These are phyloP conservation scores for Sebastes elongatus DNA, from an alignment of 2,797 vertebrate species.

Conservation along the genomic window DNA sequence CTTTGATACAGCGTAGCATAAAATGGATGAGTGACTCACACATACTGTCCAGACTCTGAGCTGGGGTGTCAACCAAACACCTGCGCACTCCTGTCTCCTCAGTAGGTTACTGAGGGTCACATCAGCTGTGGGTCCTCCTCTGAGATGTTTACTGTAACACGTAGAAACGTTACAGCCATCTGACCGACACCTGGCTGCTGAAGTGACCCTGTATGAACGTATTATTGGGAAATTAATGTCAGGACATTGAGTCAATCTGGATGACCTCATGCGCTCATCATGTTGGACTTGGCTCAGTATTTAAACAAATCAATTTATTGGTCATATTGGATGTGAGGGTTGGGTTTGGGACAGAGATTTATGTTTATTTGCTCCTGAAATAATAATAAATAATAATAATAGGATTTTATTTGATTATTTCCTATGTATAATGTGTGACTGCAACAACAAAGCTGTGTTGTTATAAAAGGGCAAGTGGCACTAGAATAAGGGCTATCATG, in stretches of 20 bases:
- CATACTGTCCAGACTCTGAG: constrained; percentile 12
- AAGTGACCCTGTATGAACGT: neutral
- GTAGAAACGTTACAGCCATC: neutral
- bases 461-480: neutral
- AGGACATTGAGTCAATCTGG: neutral
- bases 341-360: neutral
- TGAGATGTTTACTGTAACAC: constrained; percentile 10
- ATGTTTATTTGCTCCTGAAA: neutral
- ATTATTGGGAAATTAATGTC: neutral
- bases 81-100: constrained; percentile 21
- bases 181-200: constrained; percentile 3
- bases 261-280: neutral
- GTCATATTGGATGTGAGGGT: neutral
- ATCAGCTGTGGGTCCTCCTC: constrained; percentile 1
- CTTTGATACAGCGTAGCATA: constrained; percentile 28
- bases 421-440: neutral
- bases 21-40: constrained; percentile 40
- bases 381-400: neutral
- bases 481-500: neutral
- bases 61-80: constrained; percentile 19
- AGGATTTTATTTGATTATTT: neutral
- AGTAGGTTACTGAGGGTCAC: constrained; percentile 16
- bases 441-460: neutral
- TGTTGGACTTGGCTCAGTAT: neutral
- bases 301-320: neutral